A percentile compares a stretch with the other conserved stretches of the same genome.
Conservation (phyloP, 2,113 vertebrate genomes). For the Fulmarus glacialis region DNA sequence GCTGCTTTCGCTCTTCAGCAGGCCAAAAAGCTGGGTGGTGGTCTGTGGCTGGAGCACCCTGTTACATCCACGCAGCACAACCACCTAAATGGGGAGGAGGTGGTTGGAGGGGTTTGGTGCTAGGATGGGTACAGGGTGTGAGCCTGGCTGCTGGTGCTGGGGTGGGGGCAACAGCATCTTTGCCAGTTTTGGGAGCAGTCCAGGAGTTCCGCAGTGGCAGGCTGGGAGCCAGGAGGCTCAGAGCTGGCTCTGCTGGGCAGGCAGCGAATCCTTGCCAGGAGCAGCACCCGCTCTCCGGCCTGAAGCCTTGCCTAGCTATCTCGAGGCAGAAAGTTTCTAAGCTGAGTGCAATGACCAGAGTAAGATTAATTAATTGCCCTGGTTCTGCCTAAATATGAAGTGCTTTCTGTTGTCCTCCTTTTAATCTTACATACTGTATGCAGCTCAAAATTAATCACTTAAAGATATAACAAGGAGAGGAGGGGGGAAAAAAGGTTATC, state of each 20-base stretch:
- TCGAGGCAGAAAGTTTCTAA: neutral
- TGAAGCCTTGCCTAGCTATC: neutral
- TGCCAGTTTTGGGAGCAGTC: neutral
- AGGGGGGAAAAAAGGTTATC: neutral
- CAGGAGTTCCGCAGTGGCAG: fast-evolving
- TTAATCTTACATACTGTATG: neutral
- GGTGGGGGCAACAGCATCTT: neutral
- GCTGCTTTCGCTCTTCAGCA: neutral
- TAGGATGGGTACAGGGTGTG: neutral
- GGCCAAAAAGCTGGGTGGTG: neutral
- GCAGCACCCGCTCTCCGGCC: fast-evolving
- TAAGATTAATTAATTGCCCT: neutral
- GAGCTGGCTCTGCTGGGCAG: neutral
- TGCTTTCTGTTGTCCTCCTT: neutral
- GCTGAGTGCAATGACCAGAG: too few relatives aligned
- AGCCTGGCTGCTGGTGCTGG: neutral
- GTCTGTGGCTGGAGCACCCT: neutral
- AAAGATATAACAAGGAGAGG: neutral
- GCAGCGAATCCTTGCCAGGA: neutral
- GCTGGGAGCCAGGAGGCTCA: neutral
- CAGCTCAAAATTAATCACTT: neutral
- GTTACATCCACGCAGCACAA: fast-evolving
- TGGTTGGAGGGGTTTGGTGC: neutral
- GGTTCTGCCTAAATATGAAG: neutral
- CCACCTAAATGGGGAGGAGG: neutral